Evolutionary conservation across 2,113 vertebrate genomes (phyloP).

Genomic region (Rissa tridactyla): DNA sequence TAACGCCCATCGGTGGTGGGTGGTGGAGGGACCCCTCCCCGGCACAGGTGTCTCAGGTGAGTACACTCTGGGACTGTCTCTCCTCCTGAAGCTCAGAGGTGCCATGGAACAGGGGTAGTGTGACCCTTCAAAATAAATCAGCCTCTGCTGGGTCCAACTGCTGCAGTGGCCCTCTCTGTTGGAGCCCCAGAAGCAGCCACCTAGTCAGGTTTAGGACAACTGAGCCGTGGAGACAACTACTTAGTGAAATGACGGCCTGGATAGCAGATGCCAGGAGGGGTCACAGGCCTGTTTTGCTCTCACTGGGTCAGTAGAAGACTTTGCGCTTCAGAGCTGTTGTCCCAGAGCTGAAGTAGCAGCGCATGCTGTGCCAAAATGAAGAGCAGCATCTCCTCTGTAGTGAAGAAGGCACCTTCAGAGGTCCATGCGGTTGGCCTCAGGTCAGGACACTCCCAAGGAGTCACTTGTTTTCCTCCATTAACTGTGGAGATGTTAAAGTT

Average conservation of each 20-base stretch:
- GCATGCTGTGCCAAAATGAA: rapidly evolving
- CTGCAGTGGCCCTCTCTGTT: neutral
- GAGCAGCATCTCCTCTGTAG: neutral
- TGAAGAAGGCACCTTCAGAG: neutral
- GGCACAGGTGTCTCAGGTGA: neutral
- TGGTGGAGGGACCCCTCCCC: neutral
- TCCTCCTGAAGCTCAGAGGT: neutral
- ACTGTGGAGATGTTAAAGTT: neutral
- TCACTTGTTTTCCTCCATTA: neutral
- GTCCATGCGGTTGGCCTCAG: rapidly evolving
- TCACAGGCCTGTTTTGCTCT: neutral
- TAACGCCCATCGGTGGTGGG: neutral
- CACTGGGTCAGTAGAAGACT: neutral
- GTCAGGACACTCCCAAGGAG: neutral
- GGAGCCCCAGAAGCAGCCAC: neutral
- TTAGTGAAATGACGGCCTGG: neutral
- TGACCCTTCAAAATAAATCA: neutral
- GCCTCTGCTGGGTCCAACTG: neutral
- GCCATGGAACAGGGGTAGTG: neutral
- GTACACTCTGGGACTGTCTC: neutral
- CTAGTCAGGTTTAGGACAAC: neutral
- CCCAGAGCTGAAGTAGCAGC: neutral
- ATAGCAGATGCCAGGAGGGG: neutral
- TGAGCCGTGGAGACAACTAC: neutral
- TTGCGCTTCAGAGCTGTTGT: neutral